Percentiles rank a stretch among this genome's conserved stretches.
Conservation (phyloP, 2,888 invertebrate species). For the Junonia oenone region DNA sequence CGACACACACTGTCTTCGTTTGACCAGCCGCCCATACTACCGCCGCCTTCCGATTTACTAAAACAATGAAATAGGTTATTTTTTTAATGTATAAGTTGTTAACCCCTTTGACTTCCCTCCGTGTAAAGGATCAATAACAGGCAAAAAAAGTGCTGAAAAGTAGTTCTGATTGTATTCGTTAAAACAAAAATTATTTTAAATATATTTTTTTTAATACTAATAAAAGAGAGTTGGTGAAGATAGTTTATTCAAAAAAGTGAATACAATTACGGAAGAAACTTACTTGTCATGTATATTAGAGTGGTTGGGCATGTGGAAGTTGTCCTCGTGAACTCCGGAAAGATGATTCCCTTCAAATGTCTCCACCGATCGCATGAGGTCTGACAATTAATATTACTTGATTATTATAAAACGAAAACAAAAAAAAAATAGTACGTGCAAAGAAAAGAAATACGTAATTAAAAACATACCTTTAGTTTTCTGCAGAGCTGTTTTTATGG, state of each 20-base stretch:
- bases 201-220: no score
- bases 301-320: constrained; percentile 57
- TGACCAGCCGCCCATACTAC: constrained; percentile 68
- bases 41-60: constrained; percentile 70
- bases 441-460: constrained; percentile 20
- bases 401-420: constrained; percentile 27
- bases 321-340: constrained; percentile 52
- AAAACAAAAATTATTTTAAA: no score
- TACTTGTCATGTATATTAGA: constrained; percentile 71
- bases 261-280: no score
- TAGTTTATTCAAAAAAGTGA: no score
- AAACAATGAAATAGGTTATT: neutral
- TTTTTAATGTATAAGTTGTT: neutral
- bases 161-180: no score
- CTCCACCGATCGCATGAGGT: constrained; percentile 72
- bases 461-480: constrained; percentile 70
- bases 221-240: no score
- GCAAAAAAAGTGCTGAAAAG: no score
- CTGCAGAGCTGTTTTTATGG: constrained; percentile 68
- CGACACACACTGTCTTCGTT: constrained; percentile 69
- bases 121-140: no score
- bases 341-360: constrained; percentile 62
- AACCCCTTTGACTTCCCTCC: no score
- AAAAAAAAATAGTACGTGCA: no score
- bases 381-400: constrained; percentile 37